Conservation (phyloP, 1,140 invertebrate genomes). For the Cotesia chilonis region DNA sequence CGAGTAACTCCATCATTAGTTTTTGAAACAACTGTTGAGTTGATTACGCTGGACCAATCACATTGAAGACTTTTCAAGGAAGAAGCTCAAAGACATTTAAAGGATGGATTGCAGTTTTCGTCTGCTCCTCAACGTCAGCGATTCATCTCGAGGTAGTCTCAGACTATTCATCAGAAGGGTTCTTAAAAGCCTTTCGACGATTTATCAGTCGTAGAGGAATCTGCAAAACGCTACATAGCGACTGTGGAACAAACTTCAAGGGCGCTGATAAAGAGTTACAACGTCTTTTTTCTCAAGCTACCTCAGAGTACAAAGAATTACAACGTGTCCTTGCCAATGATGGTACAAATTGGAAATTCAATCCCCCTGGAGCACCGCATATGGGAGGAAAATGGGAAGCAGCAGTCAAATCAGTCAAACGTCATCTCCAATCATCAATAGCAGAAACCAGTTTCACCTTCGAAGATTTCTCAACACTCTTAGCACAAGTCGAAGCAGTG, state of each 20-base stretch:
- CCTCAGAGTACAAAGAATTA: too few relatives aligned
- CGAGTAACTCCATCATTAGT: conserved; percentile 41
- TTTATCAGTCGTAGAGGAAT: not conserved
- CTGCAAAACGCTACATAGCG: not conserved
- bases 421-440: conserved; percentile 40
- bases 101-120: conserved; percentile 45
- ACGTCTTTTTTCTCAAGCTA: too few relatives aligned
- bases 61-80: conserved; percentile 41
- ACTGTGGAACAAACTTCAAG: conserved; percentile 16
- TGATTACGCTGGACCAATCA: conserved; percentile 49
- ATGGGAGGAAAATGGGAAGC: conserved; percentile 51
- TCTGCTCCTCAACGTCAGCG: conserved; percentile 43
- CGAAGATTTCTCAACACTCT: conserved; percentile 42
- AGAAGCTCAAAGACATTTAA: conserved; percentile 40
- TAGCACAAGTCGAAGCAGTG: conserved; percentile 42
- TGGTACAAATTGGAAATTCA: conserved; percentile 54
- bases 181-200: not conserved
- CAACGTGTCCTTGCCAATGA: not conserved
- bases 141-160: conserved; percentile 42
- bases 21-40: conserved; percentile 46
- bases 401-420: conserved; percentile 47
- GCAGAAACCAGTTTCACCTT: conserved; percentile 31
- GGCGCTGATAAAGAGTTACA: not conserved
- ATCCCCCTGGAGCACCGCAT: conserved; percentile 52
- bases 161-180: conserved; percentile 39